Evolutionary conservation across 2,888 invertebrate species (phyloP).

Genomic region (Fragum whitleyi): DNA sequence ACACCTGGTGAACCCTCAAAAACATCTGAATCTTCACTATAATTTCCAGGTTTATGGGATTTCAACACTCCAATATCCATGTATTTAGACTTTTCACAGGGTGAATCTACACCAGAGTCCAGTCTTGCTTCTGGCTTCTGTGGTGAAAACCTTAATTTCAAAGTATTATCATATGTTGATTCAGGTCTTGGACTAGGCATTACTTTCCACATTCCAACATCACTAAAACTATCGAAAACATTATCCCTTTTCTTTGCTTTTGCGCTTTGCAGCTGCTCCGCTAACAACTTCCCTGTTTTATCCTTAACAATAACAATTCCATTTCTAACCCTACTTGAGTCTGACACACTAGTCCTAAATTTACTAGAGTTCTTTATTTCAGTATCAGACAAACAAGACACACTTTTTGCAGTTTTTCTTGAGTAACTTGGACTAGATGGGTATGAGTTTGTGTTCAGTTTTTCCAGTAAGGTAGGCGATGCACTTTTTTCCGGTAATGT

Average conservation of each 20-base stretch:
- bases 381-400: conserved; percentile 5
- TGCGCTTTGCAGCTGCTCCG: conserved; percentile 39
- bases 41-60: conserved; percentile 33
- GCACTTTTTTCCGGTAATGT: conserved; percentile 27
- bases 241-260: conserved; percentile 51
- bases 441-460: neutral
- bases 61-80: conserved; percentile 43
- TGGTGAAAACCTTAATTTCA: conserved; percentile 59
- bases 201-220: conserved; percentile 61
- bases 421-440: conserved; percentile 13
- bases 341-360: neutral
- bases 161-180: conserved; percentile 36
- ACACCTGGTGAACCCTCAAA: conserved; percentile 43
- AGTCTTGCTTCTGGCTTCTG: conserved; percentile 53
- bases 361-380: conserved; percentile 1
- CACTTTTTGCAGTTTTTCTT: conserved; percentile 2
- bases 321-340: conserved; percentile 42
- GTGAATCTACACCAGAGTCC: conserved; percentile 52
- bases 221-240: conserved; percentile 59
- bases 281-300: conserved; percentile 53
- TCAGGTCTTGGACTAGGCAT: conserved; percentile 61
- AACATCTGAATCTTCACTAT: conserved; percentile 51
- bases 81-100: conserved; percentile 41
- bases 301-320: conserved; percentile 62
- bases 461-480: neutral